Evolutionary conservation across 92 coral and sea anemone species (phyloP), one percentile per base, ranked within the genome.

Genomic region (Actinernus sp.): DNA sequence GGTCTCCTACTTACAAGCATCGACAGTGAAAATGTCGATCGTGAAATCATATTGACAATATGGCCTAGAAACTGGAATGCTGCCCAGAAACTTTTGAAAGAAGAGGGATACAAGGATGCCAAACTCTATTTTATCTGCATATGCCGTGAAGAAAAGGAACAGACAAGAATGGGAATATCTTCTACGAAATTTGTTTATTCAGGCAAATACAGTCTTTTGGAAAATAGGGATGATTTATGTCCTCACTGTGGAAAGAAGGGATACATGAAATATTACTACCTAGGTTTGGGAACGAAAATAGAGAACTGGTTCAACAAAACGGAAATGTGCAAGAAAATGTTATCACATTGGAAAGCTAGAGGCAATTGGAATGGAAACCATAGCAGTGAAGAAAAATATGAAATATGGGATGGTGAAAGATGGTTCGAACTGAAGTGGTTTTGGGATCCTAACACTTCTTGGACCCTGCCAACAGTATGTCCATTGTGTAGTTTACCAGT

Each of bases 341-440:
- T 76, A 16, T 53, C 68, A 9, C 83, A 76, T 17, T 76, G 83
- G 77, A 64, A 28, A 0, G 76, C 18, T 24, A 23, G 32, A 18
- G 68, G 27, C 18, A 39, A 76, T 26, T 76, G 83, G 76, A 75
- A 40, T 32, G 83, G 66, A 26, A 30, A 19, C 28, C 31, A 49
- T 1, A 27, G 39, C 18, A 45, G 56, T 7, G 8, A 7, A 31
- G 23, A 52, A 17, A 88, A 84, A 48, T 77, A 74, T 46, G 95
- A 84, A 49, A 61, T 84, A 8, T 83, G 91, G 95, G 91, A 88
- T 78, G 91, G 91, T 17, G 55, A 84, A 30, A 30, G 91, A 21
- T 88, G 91, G 88, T n/a, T 12, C 2, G 87, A 88, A 13, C 73
- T 88, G 11, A 69, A 72, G 49, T 78, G 95, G 95, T 88, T 88